Evolutionary conservation across 1,140 invertebrate species (phyloP), one percentile per base, ranked within the genome.

Genomic region (Heliconius nattereri): DNA sequence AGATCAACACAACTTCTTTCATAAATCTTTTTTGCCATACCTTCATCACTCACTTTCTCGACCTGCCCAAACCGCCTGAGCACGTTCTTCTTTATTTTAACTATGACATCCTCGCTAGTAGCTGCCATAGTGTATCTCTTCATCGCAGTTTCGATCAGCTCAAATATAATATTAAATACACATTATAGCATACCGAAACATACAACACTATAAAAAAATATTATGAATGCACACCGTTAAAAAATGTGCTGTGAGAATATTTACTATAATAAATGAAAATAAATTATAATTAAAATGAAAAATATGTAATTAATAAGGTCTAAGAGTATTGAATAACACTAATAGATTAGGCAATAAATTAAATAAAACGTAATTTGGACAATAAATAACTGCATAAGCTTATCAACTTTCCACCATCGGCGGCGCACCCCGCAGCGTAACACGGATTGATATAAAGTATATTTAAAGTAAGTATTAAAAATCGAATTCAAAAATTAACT

Each of bases 341-440:
- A 60, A 79, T 57, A 80, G 80, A 82, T 78, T 80, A 78, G 49
- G 37, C 49, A 71, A 82, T 82, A 80, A 74, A 82, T 82, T 82
- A 32, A 74, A 76, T 73, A 71, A n/a, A 71, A 71, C 75, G 77
- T 79, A 79, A 81, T 80, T 78, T 79, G 72, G 71, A 77, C 54
- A 71, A 75, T 76, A 78, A 79, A 78, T 79, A 66, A 82, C 75
- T 76, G 75, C 78, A 23, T 26, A 57, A 76, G 76, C 75, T 85
- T 87, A 87, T 86, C 85, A 83, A 74, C 37, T 84, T 80, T 79
- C 81, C 89, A 87, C 87, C 82, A 90, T 85, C 84, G 83, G 85
- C 80, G 82, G 76, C 77, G 84, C 83, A 20, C 85, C 89, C 87
- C 84, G 86, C 83, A 76, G 89, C 37, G 89, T 85, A 78, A 84